Evolutionary conservation across 2,888 invertebrate genomes (phyloP), one percentile per base, ranked within the genome.

Genomic region (Drosophila dives): DNA sequence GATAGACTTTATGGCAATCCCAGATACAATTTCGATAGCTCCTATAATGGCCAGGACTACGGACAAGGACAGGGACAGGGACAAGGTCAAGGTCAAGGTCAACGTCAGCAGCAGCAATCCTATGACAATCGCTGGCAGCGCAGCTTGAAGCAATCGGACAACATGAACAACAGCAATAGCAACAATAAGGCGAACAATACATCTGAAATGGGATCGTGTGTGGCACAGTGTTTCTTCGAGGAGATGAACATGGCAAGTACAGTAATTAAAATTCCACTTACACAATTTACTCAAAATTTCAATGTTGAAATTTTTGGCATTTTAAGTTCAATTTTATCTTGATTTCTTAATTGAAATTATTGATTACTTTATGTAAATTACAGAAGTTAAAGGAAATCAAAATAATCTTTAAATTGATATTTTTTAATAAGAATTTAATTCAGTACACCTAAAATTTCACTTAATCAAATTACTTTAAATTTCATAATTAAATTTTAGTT

Each of bases 201-300:
- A 0, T 49, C 55, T 6, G 86, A 78, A 1, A 23, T 63, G 38
- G 66, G 64, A 10, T 67, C 68, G 29, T 96, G 96, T 83, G 94
- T 95, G 2, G 91, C 95, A 29, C 95, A 96, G 73, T 97, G 96
- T 87, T 95, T 96, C 86, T 94, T 96, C 89, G 94, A 95, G 68
- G 94, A 95, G 90, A 91, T 96, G 74, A 95, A 95, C 85, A 94
- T 96, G 95, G 96, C 96, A 92, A 92, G 92, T 81, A 7, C 29
- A 20, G 23, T 45, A 23, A 15, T 23, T 45, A 15, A 40, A n/a
- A 40, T 40, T 34, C 12, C 12, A 34, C 12, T 15, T 34, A 34
- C 12, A 15, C 12, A 34, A 34, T 12, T 34, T 34, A 12, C 40
- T n/a, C 10, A 10, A 40, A n/a, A 5, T 40, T n/a, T 17, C 17